phyloP scores from a whole-genome alignment of 1,140 invertebrate genomes.

The Lepidotrigona ventralis region DNA sequence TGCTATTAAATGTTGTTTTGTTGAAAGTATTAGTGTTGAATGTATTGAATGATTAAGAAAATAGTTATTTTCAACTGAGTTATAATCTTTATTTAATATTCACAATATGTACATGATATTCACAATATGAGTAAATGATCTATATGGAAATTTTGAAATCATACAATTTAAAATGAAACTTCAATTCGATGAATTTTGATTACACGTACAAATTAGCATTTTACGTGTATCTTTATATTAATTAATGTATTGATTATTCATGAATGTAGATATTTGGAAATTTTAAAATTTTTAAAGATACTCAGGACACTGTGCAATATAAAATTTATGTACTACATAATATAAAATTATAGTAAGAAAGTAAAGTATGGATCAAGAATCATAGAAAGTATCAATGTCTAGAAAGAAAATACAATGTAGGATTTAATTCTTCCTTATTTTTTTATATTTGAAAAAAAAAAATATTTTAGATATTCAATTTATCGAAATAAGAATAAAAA shows the following conservation, averaged over 20 bases:
- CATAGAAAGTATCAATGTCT: not conserved
- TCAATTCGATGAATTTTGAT: not conserved
- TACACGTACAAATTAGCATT: not conserved
- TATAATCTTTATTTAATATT: slow-evolving; percentile 51
- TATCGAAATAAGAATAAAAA: not conserved
- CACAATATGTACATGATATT: slow-evolving; percentile 54
- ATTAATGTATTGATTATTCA: not conserved
- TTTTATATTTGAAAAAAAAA: not conserved
- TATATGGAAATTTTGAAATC: slow-evolving; percentile 3
- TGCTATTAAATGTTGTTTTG: not conserved
- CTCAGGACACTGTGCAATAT: not conserved
- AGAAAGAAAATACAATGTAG: not conserved
- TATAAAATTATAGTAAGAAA: not conserved
- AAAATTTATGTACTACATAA: not conserved
- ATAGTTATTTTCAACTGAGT: slow-evolving; percentile 9
- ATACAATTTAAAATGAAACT: not conserved
- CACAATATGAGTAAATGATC: slow-evolving; percentile 39
- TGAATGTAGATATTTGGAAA: not conserved
- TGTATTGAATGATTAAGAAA: not conserved
- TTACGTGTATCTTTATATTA: not conserved
- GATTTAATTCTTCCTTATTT: not conserved
- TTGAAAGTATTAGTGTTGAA: not conserved
- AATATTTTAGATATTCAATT: not conserved
- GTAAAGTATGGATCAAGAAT: not conserved
- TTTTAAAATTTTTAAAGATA: not conserved